phyloP scores from a whole-genome alignment of 2,797 vertebrate species.

The Hybognathus amarus region DNA sequence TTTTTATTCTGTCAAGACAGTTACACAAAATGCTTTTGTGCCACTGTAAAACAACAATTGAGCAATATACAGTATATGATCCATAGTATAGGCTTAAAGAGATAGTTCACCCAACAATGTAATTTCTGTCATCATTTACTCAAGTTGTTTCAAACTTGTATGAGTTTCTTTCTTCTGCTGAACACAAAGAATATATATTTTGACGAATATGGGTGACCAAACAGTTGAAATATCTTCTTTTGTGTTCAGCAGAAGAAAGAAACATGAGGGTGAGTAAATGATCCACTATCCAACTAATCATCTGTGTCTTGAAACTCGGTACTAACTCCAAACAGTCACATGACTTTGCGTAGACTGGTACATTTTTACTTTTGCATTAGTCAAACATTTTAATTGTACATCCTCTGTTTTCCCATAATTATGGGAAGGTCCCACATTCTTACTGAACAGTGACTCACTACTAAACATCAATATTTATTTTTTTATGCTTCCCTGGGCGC shows the following conservation, averaged over 20 bases:
- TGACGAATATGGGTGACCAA: no score
- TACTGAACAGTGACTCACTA: constrained; percentile 18
- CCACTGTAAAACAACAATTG: constrained; percentile 18
- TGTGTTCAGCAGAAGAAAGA: no score
- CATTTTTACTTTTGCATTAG: not conserved
- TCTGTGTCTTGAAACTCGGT: not conserved
- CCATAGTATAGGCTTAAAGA: not conserved
- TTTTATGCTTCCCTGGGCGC: not conserved
- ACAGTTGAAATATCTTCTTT: no score
- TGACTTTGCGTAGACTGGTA: not conserved
- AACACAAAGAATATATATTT: no score
- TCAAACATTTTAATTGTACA: not conserved
- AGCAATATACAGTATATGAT: constrained; percentile 11
- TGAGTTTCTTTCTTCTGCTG: no score
- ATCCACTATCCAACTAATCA: not conserved
- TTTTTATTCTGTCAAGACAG: constrained; percentile 29
- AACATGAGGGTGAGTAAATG: not conserved
- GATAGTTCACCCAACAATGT: not conserved
- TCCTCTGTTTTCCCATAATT: constrained; percentile 2
- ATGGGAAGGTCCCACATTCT: not conserved
- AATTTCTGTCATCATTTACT: not conserved
- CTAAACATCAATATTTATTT: constrained; percentile 10
- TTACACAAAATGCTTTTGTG: constrained; percentile 32
- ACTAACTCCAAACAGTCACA: not conserved
- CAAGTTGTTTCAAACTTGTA: not conserved